A percentile compares a stretch with the other conserved stretches of the same genome.
These are phyloP conservation scores for Streptopelia turtur DNA, from an alignment of 2,797 vertebrate species.

Conservation along the genomic window DNA sequence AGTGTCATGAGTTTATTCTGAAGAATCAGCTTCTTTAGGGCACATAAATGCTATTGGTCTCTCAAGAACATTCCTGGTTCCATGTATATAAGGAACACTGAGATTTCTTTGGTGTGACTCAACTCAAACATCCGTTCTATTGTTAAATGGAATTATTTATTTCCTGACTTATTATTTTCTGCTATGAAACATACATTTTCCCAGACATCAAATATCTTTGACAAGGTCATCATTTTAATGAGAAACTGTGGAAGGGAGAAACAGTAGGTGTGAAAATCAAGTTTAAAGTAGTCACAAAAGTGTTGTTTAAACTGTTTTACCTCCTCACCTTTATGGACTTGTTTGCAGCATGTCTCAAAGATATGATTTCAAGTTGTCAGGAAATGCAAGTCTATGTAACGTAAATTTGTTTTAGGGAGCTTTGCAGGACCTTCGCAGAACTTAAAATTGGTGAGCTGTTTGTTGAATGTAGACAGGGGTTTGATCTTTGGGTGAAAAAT, in stretches of 20 bases:
- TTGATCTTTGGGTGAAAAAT: neutral
- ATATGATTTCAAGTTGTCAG: neutral
- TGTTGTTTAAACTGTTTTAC: neutral
- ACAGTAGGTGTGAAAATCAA: neutral
- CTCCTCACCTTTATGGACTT: neutral
- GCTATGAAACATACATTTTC: neutral
- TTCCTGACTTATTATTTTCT: neutral
- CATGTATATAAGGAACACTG: neutral
- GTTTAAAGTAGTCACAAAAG: neutral
- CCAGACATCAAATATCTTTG: neutral
- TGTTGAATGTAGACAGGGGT: neutral
- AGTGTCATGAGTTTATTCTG: neutral
- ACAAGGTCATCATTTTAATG: neutral
- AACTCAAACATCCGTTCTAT: neutral
- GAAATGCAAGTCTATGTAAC: neutral
- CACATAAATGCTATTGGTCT: neutral
- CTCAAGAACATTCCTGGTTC: neutral
- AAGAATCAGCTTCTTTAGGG: neutral
- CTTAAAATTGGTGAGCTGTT: neutral
- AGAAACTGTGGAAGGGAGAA: neutral
- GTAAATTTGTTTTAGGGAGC: neutral
- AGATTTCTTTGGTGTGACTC: neutral
- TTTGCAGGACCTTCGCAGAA: neutral
- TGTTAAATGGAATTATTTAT: neutral
- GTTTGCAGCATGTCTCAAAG: neutral